Percentiles rank a stretch among this genome's conserved stretches.
Evolutionary conservation across 2,113 vertebrate species (phyloP).

Genomic region (Onychostoma macrolepis): DNA sequence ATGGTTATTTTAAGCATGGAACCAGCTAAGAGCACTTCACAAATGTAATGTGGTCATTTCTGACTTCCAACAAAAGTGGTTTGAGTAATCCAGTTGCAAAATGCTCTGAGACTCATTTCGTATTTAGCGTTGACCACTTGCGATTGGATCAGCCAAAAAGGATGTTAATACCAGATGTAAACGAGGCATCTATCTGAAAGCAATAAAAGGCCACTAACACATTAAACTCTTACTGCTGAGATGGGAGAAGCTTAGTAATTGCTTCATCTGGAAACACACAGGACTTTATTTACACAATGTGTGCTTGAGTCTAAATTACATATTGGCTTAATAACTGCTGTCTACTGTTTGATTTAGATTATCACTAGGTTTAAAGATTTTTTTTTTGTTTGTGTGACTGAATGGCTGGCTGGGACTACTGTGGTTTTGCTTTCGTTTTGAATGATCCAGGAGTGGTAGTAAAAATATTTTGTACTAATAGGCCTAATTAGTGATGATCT

Average conservation of each 20-base stretch:
- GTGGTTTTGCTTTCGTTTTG: neutral
- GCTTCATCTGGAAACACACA: slow-evolving; percentile 9
- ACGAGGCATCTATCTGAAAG: neutral
- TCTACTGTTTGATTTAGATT: slow-evolving; percentile 27
- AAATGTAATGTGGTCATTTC: neutral
- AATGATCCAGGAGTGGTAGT: neutral
- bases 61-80: neutral
- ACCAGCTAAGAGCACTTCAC: neutral
- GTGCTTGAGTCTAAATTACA: slow-evolving; percentile 30
- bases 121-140: neutral
- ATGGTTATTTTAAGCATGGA: neutral
- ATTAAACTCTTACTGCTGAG: slow-evolving; percentile 3
- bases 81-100: neutral
- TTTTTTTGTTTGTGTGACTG: neutral
- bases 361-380: neutral
- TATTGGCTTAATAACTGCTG: slow-evolving; percentile 29
- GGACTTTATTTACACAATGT: slow-evolving; percentile 29
- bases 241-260: slow-evolving; percentile 6
- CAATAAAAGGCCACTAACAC: slow-evolving; percentile 11
- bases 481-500: neutral
- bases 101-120: neutral
- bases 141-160: neutral
- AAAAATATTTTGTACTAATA: neutral
- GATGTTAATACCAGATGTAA: slow-evolving; percentile 15
- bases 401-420: neutral